phyloP scores from a whole-genome alignment of 1,140 invertebrate genomes.

The Diuraphis noxia region DNA sequence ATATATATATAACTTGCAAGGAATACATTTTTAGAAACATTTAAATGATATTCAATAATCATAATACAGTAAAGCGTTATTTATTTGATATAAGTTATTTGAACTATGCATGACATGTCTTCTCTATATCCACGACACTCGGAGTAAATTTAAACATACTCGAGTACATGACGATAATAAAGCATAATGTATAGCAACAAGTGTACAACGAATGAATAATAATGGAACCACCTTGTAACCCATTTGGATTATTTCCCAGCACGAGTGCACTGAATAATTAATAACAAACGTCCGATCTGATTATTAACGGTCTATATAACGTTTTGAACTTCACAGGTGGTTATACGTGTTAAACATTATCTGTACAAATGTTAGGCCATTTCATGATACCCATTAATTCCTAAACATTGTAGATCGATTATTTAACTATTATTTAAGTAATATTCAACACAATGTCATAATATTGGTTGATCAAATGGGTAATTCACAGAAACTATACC shows the following conservation, averaged over 20 bases:
- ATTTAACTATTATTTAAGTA: neutral
- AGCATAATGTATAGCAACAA: conserved; percentile 13
- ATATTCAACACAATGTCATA: neutral
- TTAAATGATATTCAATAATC: neutral
- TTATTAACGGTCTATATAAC: conserved; percentile 32
- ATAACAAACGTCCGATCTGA: conserved; percentile 32
- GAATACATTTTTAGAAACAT: neutral
- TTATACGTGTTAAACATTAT: neutral
- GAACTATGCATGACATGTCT: neutral
- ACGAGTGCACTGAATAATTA: conserved; percentile 38
- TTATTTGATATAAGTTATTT: neutral
- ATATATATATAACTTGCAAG: neutral
- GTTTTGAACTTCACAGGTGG: conserved; percentile 14
- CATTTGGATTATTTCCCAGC: conserved; percentile 43
- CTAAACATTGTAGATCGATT: neutral
- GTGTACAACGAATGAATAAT: conserved; percentile 29
- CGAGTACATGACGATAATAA: neutral
- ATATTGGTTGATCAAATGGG: neutral
- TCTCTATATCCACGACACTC: neutral
- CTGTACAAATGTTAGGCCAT: neutral
- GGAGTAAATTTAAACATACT: neutral
- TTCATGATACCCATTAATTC: neutral
- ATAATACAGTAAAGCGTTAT: too few relatives aligned
- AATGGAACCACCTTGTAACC: conserved; percentile 41
- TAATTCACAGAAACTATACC: neutral